Evolutionary conservation across 2,113 vertebrate genomes (phyloP).

Genomic region (Synodontis membranacea): DNA sequence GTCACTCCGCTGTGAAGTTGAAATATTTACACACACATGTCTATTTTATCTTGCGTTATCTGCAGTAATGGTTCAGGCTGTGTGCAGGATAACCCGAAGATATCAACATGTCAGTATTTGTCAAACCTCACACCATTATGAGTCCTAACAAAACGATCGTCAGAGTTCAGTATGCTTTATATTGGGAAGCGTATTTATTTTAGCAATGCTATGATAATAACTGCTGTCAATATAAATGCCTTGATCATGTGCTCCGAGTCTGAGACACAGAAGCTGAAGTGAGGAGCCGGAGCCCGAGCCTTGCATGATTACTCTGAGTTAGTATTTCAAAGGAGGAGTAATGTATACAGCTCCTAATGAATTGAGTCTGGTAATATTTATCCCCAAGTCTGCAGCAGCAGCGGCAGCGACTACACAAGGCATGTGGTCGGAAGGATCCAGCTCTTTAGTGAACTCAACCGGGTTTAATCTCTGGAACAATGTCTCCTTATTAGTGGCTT

Average conservation of each 20-base stretch:
- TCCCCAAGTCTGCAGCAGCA: conserved; percentile 19
- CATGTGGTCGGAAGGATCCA: conserved; percentile 33
- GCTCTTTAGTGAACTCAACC: conserved; percentile 18
- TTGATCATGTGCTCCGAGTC: conserved; percentile 45
- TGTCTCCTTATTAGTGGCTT: conserved; percentile 45
- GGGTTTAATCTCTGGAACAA: conserved; percentile 37
- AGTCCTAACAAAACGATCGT: background rate
- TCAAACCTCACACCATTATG: conserved; percentile 15
- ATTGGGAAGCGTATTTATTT: conserved; percentile 44
- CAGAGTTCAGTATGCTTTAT: background rate
- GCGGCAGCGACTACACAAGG: conserved; percentile 27
- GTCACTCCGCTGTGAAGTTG: background rate
- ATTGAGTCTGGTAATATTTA: conserved; percentile 53
- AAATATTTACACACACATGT: background rate
- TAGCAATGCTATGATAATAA: conserved; percentile 43
- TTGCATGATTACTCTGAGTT: conserved; percentile 46
- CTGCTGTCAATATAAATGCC: conserved; percentile 46
- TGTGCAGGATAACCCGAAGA: conserved; percentile 19
- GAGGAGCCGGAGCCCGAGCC: conserved; percentile 18
- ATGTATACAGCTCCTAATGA: conserved; percentile 45
- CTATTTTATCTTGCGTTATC: conserved; percentile 18
- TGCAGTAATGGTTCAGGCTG: background rate
- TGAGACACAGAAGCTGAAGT: conserved; percentile 37
- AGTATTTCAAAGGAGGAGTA: conserved; percentile 49
- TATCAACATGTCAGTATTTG: conserved; percentile 14